Base-by-base conservation (phyloP, 2,113 vertebrate genomes). In the Arenaria interpres region DNA sequence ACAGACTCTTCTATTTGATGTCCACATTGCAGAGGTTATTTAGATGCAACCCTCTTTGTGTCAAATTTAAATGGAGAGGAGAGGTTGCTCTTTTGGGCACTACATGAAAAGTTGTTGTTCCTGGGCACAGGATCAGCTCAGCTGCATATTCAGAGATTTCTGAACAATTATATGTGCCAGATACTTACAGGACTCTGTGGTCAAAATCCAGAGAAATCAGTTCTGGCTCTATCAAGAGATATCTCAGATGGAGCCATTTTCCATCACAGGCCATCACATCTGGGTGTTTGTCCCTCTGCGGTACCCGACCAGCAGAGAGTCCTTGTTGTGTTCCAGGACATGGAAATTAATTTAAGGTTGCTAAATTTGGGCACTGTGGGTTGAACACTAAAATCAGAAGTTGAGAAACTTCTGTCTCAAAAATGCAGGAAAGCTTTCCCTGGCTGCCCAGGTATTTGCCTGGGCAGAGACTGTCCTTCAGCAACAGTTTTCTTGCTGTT, bases 1-100 rank as follows among this genome's bases (percentile, higher is more conserved):
- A 10, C 51, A 59, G 95, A 77, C 86, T 77, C 46, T 91, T 5
- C 12, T 66, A 82, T 96, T 97, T 97, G 96, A 97, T 91, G 94
- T 93, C 96, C 90, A 53, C 1, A 0, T 77, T 75, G 66, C 39
- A 28, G 54, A n/a, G 54, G 84, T 63, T 88, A 72, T 91, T 97
- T 86, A 63, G 83, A 88, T 75, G 78, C 84, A 91, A 53, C n/a
- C 45, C 14, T 72, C 64, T 90, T 68, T 54, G 84, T 64, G 88
- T 74, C n/a, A 66, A 33, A 62, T 74, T 67, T 35, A 79, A 69
- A 35, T 16, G 50, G 64, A 57, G 84, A 81, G 41, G 24, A 82
- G 71, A 89, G n/a, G 35, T 48, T 72, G 71, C 54, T 92, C 19
- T 81, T 79, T 5, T 71, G 88, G 56, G 72, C 41, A 18, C 23